These are phyloP conservation scores for Nineta flava DNA, from an alignment of 2,888 invertebrate genomes.

Conservation along the genomic window DNA sequence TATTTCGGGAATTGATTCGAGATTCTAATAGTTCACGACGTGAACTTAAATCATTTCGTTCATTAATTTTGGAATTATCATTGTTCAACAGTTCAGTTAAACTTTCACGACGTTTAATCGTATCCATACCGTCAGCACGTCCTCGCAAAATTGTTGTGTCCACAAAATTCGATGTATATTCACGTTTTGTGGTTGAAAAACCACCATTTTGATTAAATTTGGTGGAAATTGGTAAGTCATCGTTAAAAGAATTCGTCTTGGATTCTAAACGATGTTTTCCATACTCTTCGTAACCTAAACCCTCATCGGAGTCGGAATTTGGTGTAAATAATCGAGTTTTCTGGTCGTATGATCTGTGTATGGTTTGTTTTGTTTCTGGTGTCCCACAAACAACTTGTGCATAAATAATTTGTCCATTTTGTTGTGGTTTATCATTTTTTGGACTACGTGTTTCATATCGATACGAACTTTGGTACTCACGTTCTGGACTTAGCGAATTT, in stretches of 20 bases:
- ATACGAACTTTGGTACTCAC: not conserved
- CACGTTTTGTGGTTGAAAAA: slow-evolving; percentile 24
- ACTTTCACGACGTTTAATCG: slow-evolving; percentile 33
- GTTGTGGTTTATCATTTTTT: slow-evolving; percentile 19
- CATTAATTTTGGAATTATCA: slow-evolving; percentile 15
- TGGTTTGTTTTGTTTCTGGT: slow-evolving; percentile 29
- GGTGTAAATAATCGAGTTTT: slow-evolving; percentile 31
- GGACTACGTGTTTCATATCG: not conserved
- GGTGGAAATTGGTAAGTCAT: slow-evolving; percentile 46
- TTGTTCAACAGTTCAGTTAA: slow-evolving; percentile 19
- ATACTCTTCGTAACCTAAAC: slow-evolving; percentile 52
- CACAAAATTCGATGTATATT: slow-evolving; percentile 25
- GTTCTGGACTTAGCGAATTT: slow-evolving; percentile 2
- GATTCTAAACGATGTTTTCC: slow-evolving; percentile 4
- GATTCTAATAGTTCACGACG: slow-evolving; percentile 61
- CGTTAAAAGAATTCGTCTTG: slow-evolving; percentile 15
- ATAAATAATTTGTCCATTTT: slow-evolving; percentile 40
- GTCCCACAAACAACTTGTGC: slow-evolving; percentile 52
- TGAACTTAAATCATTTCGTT: slow-evolving; percentile 45
- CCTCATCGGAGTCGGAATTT: slow-evolving; percentile 64
- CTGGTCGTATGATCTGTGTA: slow-evolving; percentile 33
- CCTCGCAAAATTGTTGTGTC: slow-evolving; percentile 36
- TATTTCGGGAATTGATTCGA: slow-evolving; percentile 47
- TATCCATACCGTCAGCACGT: slow-evolving; percentile 49
- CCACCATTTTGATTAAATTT: slow-evolving; percentile 38